phyloP scores from a whole-genome alignment of 2,888 invertebrate genomes.

The Nemotelus nigrinus region DNA sequence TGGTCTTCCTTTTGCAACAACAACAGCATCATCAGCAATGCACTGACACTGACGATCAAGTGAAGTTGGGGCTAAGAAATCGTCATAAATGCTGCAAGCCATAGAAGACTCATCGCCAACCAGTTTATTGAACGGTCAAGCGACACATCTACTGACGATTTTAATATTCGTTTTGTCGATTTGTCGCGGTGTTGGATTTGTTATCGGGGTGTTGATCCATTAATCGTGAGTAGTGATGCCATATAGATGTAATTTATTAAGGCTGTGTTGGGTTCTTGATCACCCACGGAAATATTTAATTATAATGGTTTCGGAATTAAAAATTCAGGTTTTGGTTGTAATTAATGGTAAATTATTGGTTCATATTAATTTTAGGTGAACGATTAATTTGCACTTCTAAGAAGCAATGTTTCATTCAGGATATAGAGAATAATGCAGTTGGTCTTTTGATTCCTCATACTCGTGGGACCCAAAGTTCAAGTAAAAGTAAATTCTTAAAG shows the following conservation, averaged over 20 bases:
- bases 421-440: no score
- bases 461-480: no score
- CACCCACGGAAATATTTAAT: no score
- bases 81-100: background rate
- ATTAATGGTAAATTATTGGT: no score
- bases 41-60: slow-evolving; percentile 34
- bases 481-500: no score
- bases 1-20: background rate
- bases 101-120: background rate
- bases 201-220: background rate
- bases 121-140: slow-evolving; percentile 29
- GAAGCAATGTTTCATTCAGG: no score
- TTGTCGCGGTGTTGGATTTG: background rate
- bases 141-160: background rate
- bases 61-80: slow-evolving; percentile 33
- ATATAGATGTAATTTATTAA: background rate
- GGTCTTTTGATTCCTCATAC: no score
- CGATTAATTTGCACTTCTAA: no score
- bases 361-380: no score
- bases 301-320: no score
- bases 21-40: background rate
- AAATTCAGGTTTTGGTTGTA: no score
- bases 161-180: slow-evolving; percentile 3
- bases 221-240: background rate
- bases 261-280: no score